Base-by-base conservation (phyloP, 2,888 invertebrate genomes). In the Griposia aprilina region DNA sequence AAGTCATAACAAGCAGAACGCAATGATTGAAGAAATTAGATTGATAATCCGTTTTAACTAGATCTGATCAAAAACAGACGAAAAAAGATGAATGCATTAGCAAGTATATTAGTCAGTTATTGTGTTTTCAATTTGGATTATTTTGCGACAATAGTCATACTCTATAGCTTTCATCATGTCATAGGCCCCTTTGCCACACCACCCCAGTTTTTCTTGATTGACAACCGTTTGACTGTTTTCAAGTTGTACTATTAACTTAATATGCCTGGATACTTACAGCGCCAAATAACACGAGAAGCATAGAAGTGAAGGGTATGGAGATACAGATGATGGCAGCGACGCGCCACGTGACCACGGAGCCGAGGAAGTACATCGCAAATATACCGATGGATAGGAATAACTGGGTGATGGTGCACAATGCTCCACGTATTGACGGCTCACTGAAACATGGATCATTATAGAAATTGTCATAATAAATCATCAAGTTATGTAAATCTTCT, bases 391-490 rank as follows among this genome's bases (percentile, higher is more conserved):
- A 94, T 0, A 95, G 91, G 87, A 95, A 97, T 62, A 96, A 88
- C 80, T 95, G 96, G 0, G 97, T 95, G 69, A 95, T 94, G 0
- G 97, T 96, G 62, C 96, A 97, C 26, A 97, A 88, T 0, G 97
- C 94, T 0, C 97, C 97, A 1, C 97, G 95, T 1, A 97, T 92
- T 2, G 96, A 93, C 1, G 97, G 96, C 81, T 97, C 97, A 81
- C 97, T 97, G 66, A 74, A 83, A 82, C 26, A 26, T 11, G 5
- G 17, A 55, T 45, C 30, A 36, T 36, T n/a, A n/a, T n/a, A n/a
- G n/a, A n/a, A n/a, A n/a, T 36, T 36, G 30, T 36, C 30, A 11
- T 23, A 17, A 5, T 26, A 7, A 48, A 66, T 50, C 13, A 20
- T 50, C 7, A 20, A 67, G 26, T 20, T 48, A 26, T 48, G 20